phyloP scores from a whole-genome alignment of 2,888 invertebrate species.

The Trachelus iudaicus region DNA sequence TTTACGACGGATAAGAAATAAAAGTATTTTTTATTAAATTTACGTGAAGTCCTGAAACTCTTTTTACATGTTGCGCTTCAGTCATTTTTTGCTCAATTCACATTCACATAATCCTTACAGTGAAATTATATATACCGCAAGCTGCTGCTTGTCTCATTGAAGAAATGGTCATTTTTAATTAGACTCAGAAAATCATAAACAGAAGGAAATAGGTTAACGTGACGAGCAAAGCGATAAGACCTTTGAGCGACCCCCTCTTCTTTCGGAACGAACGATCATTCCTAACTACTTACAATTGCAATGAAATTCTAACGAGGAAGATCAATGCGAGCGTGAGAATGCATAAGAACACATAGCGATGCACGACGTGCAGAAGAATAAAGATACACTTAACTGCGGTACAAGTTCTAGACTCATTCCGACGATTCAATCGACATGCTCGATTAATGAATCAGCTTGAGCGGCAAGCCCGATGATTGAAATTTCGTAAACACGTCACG shows the following conservation, averaged over 20 bases:
- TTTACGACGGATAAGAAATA: not conserved
- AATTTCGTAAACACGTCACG: not conserved
- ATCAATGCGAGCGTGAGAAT: not conserved
- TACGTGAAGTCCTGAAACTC: not conserved
- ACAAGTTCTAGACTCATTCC: not conserved
- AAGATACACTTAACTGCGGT: not conserved
- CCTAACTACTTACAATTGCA: not conserved
- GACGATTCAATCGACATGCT: not conserved
- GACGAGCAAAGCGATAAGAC: not conserved
- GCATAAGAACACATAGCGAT: not conserved
- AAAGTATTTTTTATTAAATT: not conserved
- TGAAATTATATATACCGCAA: not conserved
- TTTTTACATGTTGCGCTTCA: not conserved
- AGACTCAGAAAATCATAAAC: not conserved
- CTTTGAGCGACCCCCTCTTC: not conserved
- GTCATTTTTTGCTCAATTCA: not conserved
- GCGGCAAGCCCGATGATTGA: not conserved
- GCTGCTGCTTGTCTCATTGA: not conserved
- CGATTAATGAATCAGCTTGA: not conserved
- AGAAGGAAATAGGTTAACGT: too few species aligned
- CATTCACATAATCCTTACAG: not conserved
- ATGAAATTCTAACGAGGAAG: not conserved
- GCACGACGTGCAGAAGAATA: not conserved
- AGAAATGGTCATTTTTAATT: not conserved
- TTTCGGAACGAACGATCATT: not conserved